Conservation (phyloP, 2,797 vertebrate genomes). For the Mormyrus proboscirostris region DNA sequence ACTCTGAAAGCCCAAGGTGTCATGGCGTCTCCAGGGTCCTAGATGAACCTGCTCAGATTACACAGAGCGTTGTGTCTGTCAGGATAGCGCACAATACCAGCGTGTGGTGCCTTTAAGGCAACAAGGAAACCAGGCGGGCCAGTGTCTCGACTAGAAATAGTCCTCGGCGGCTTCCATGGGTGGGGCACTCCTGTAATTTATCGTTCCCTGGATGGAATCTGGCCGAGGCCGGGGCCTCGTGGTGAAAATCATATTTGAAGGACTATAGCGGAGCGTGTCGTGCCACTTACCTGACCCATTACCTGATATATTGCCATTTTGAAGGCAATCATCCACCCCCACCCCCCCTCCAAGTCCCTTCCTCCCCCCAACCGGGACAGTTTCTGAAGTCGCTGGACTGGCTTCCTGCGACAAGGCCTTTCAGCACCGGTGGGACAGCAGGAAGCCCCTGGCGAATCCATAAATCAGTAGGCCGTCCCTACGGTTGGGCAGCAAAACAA, state of each 20-base stretch:
- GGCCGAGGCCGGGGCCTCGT: not conserved
- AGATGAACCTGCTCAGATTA: not conserved
- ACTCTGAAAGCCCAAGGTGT: not conserved
- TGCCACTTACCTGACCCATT: not conserved
- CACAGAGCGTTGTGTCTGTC: not conserved
- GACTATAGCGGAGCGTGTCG: not conserved
- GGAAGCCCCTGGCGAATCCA: not conserved
- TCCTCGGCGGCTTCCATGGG: not conserved
- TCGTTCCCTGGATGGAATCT: not conserved
- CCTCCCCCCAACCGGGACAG: not conserved
- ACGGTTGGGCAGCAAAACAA: not conserved
- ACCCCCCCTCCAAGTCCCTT: not conserved
- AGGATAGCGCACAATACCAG: too few species aligned
- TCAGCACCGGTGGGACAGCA: not conserved
- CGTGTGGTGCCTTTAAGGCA: not conserved
- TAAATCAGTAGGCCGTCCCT: not conserved
- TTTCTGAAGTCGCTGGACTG: not conserved
- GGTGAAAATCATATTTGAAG: not conserved
- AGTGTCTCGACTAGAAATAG: not conserved
- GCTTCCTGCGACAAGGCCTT: not conserved
- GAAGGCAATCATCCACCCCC: not conserved
- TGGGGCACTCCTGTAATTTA: not conserved
- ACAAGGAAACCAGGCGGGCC: not conserved
- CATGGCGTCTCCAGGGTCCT: not conserved
- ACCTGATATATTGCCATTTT: slow-evolving; percentile 6